A percentile compares a stretch with the other conserved stretches of the same genome.
Conservation (phyloP, 1,140 invertebrate species). For the Drosophila athabasca region DNA sequence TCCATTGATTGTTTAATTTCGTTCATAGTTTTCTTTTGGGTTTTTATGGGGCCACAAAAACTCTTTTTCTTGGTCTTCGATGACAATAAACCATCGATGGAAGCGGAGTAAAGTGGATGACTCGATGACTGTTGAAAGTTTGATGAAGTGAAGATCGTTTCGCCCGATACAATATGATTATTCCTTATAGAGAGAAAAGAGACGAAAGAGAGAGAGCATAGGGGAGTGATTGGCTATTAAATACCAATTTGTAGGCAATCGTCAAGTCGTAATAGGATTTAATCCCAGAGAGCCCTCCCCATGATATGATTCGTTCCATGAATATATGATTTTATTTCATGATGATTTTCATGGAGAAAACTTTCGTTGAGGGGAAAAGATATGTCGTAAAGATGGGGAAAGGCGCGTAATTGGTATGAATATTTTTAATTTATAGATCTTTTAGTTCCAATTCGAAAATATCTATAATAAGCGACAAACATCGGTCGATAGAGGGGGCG, state of each 20-base stretch:
- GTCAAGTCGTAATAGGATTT: slow-evolving; percentile 48
- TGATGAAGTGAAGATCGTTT: slow-evolving; percentile 72
- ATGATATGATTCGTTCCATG: slow-evolving; percentile 41
- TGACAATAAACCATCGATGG: slow-evolving; percentile 70
- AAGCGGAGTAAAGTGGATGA: slow-evolving; percentile 32
- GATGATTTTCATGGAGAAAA: slow-evolving; percentile 29
- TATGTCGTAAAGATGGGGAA: slow-evolving; percentile 9
- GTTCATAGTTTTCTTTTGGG: slow-evolving; percentile 55
- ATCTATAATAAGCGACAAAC: too few species aligned
- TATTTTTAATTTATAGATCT: slow-evolving; percentile 6
- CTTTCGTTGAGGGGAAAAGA: slow-evolving; percentile 12
- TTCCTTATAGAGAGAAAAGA: not conserved
- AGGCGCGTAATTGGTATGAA: not conserved
- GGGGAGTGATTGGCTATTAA: slow-evolving; percentile 49
- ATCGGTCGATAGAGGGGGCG: too few species aligned
- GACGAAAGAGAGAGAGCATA: not conserved
- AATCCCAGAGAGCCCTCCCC: slow-evolving; percentile 1
- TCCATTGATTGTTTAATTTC: slow-evolving; percentile 74
- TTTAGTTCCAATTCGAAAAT: not conserved
- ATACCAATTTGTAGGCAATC: slow-evolving; percentile 65
- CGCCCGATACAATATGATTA: slow-evolving; percentile 38
- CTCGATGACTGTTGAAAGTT: slow-evolving; percentile 66
- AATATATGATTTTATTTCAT: slow-evolving; percentile 20
- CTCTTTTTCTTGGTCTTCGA: slow-evolving; percentile 20
- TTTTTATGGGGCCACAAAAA: slow-evolving; percentile 54